Conservation (phyloP, 2,797 vertebrate genomes). For the Podarcis lilfordi region DNA sequence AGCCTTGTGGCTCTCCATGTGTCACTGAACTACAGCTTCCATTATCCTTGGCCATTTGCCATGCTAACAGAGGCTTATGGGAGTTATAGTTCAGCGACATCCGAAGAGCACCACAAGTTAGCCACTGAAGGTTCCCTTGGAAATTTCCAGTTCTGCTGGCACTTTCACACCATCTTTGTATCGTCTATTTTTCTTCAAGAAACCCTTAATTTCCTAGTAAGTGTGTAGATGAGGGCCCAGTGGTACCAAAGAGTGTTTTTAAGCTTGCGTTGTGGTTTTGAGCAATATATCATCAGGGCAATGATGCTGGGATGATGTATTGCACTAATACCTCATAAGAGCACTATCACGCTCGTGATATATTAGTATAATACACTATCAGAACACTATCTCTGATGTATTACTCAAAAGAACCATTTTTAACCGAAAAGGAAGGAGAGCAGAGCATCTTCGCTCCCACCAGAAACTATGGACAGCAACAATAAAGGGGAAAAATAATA, state of each 20-base stretch:
- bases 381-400: slow-evolving; percentile 73
- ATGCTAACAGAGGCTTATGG: too few relatives aligned
- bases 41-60: too few relatives aligned
- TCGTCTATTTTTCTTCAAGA: slow-evolving; percentile 56
- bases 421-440: slow-evolving; percentile 48
- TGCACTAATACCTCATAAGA: slow-evolving; percentile 72
- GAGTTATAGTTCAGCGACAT: too few relatives aligned
- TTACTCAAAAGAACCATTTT: slow-evolving; percentile 68
- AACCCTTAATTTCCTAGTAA: slow-evolving; percentile 60
- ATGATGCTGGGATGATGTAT: slow-evolving; percentile 70
- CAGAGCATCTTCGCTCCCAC: slow-evolving; percentile 48
- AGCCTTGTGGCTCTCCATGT: not conserved
- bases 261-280: slow-evolving; percentile 68
- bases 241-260: slow-evolving; percentile 65
- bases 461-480: slow-evolving; percentile 44
- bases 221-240: slow-evolving; percentile 55
- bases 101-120: not conserved
- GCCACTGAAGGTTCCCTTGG: not conserved
- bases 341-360: slow-evolving; percentile 63
- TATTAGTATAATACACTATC: slow-evolving; percentile 73
- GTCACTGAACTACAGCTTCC: too few relatives aligned
- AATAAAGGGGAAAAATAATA: slow-evolving; percentile 46
- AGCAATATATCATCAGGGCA: slow-evolving; percentile 69
- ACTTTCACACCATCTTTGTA: slow-evolving; percentile 44
- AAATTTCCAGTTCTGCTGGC: not conserved